Evolutionary conservation across 2,113 vertebrate genomes (phyloP), one percentile per base, ranked within the genome.

Genomic region (Donacobius atricapilla): DNA sequence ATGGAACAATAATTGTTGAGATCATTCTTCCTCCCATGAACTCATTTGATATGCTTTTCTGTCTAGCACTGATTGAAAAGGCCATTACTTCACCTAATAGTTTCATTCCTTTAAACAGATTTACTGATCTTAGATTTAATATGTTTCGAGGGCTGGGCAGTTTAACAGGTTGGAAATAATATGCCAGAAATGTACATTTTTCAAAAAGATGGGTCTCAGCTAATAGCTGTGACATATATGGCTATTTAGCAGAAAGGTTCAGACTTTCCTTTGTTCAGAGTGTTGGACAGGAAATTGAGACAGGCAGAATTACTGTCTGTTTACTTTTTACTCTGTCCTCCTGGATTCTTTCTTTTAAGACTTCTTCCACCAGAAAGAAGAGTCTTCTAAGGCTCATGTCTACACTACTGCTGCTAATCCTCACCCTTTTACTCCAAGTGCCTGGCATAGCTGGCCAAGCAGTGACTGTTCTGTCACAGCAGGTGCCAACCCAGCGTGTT

Each of bases 81-180:
- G 44, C 42, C 58, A 44, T 90, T 94, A 78, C 58, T 96, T 93
- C 76, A 81, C 42, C 60, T 56, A 78, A 77, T 73, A 68, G 40
- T 81, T 94, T 88, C 20, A 89, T 83, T 90, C 47, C 28, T 87
- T 88, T 77, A 63, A 90, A 86, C 35, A 94, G 82, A 83, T 86
- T 83, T 81, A 85, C 64, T 44, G 48, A 56, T 83, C 73, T 60
- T 81, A 56, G 44, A 51, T 73, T 88, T 57, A 90, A 75, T 83
- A 81, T 3, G 11, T 80, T 86, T 91, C 8, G 24, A 88, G 64
- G 44, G 33, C 64, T 91, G 22, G 33, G 54, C 54, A 88, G 66
- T 91, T 72, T 85, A 78, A 85, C 50, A 82, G 54, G 40, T 81
- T 92, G 47, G 60, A 94, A 96, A 88, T 88, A 83, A 91, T 83